Evolutionary conservation across 2,113 vertebrate species (phyloP).

Genomic region (Oplegnathus fasciatus): DNA sequence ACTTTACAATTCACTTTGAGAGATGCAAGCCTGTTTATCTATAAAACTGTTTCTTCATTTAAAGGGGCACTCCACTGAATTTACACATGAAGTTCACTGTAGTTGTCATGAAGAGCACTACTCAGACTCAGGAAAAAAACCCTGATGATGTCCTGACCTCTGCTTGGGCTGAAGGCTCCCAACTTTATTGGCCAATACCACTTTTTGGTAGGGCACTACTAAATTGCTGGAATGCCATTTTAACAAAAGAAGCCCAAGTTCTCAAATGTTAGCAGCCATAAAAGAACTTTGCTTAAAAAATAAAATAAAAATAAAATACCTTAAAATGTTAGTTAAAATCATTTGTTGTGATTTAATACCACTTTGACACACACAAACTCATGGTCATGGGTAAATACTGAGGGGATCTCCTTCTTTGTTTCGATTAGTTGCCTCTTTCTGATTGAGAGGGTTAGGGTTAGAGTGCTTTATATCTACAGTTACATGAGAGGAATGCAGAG

Average conservation of each 20-base stretch:
- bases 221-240: neutral
- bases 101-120: neutral
- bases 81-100: neutral
- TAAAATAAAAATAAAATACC: neutral
- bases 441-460: neutral
- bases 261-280: neutral
- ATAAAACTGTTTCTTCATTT: neutral
- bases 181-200: neutral
- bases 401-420: slow-evolving; percentile 16
- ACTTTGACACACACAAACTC: slow-evolving; percentile 1
- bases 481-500: neutral
- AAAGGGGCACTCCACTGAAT: neutral
- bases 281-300: too few relatives aligned
- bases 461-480: neutral
- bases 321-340: neutral
- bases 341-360: neutral
- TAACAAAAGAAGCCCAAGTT: neutral
- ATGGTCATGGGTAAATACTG: slow-evolving; percentile 15
- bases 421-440: neutral
- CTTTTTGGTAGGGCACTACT: neutral
- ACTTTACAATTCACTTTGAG: too few relatives aligned
- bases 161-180: neutral
- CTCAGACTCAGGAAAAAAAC: neutral
- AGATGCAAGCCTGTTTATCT: neutral
- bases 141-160: neutral